Base-by-base conservation (phyloP, 2,888 invertebrate genomes). In the Drosophila diplacantha region DNA sequence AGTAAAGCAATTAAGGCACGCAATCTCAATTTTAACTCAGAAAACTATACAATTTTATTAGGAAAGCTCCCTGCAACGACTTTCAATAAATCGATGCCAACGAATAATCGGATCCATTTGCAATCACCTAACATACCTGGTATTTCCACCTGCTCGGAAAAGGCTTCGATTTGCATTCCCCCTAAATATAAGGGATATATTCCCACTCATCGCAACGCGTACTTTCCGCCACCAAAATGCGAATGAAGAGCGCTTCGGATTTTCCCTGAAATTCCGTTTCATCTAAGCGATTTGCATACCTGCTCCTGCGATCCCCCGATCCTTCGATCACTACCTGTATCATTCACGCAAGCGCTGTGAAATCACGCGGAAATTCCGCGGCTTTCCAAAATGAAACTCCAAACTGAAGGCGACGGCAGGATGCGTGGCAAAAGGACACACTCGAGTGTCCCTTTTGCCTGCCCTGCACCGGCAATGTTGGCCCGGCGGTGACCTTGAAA, bases 401-500 rank as follows among this genome's bases (percentile, higher is more conserved):
- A 29, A 41, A 22, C 14, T 14, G 39, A 39, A 37, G 26, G 47
- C 31, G 18, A 31, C 31, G 44, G 44, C 61, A 24, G 46, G 38
- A 38, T 58, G 58, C 20, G 38, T 61, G 59, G 55, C 66, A 26
- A 63, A 46, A 35, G 74, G 58, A 71, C 74, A 43, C 29, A 44
- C 18, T 12, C 29, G 52, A n/a, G 52, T 34, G 65, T 68, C 69
- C 75, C 63, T 71, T 64, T 12, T 83, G 81, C 80, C 80, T 80
- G 80, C 0, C 44, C 65, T 20, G 16, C 29, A 41, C 26, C 29
- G 60, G 57, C 54, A 31, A 61, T 64, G 69, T 66, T 62, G 80
- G 58, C 80, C 76, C 69, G 65, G 49, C 57, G 37, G 72, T 85
- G 84, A 81, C 85, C 84, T 85, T 85, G 81, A 85, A 75, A 75